Percentiles rank a stretch among this genome's conserved stretches.
Evolutionary conservation across 2,888 invertebrate species (phyloP).

Genomic region (Dastarcus helophoroides): DNA sequence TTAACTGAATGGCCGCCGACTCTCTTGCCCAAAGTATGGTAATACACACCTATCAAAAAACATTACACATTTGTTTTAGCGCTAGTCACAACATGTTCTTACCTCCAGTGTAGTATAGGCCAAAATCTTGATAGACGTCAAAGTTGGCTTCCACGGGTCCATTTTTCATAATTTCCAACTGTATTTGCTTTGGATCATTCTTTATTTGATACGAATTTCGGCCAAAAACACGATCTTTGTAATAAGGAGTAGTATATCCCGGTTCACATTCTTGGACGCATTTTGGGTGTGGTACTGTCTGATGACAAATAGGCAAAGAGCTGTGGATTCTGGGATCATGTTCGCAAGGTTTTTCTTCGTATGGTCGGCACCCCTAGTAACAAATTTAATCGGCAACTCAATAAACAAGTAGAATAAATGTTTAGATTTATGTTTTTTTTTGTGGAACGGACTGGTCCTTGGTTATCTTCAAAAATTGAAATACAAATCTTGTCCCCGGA

Average conservation of each 20-base stretch:
- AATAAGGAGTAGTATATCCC: conserved; percentile 40
- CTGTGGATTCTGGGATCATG: too few species aligned
- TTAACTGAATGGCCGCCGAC: conserved; percentile 58
- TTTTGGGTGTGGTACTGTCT: too few species aligned
- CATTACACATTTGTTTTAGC: conserved; percentile 68
- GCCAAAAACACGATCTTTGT: conserved; percentile 66
- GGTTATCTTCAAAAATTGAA: too few species aligned
- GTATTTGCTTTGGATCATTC: conserved; percentile 52
- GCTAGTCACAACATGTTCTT: conserved; percentile 35
- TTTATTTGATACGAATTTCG: conserved; percentile 48
- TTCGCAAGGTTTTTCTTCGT: too few species aligned
- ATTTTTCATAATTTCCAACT: conserved; percentile 67
- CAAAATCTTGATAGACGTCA: conserved; percentile 75
- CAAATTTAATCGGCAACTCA: too few species aligned
- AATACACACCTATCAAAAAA: conserved; percentile 49
- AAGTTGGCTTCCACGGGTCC: conserved; percentile 87
- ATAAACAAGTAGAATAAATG: too few species aligned
- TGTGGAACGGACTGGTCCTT: too few species aligned
- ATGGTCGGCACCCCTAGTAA: too few species aligned
- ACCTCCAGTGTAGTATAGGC: conserved; percentile 3
- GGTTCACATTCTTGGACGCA: conserved; percentile 5
- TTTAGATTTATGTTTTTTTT: too few species aligned
- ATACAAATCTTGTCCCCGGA: too few species aligned
- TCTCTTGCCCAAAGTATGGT: conserved; percentile 55
- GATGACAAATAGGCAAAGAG: too few species aligned